Evolutionary conservation across 2,888 invertebrate species (phyloP).

Genomic region (Ophion ventricosus): DNA sequence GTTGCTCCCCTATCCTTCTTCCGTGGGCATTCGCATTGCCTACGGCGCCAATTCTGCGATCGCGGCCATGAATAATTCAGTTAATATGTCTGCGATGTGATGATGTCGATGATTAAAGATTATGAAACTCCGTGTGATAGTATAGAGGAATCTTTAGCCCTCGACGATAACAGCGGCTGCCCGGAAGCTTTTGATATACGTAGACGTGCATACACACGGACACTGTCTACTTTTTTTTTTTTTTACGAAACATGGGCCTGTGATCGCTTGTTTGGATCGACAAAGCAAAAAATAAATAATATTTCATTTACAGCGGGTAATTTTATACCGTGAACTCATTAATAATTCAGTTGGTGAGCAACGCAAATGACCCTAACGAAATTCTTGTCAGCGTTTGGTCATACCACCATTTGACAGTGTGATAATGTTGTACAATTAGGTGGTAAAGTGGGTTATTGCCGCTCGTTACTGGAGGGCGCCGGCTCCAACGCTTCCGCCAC

Average conservation of each 20-base stretch:
- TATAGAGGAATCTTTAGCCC: constrained; percentile 43
- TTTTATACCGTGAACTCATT: constrained; percentile 48
- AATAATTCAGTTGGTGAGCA: constrained; percentile 49
- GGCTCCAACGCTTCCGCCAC: neutral
- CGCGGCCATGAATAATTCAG: constrained; percentile 62
- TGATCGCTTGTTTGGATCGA: constrained; percentile 24
- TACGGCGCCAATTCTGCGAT: constrained; percentile 46
- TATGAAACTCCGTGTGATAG: constrained; percentile 32
- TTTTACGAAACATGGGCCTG: neutral
- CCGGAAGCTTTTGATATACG: neutral
- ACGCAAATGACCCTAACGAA: constrained; percentile 19
- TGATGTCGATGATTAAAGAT: constrained; percentile 57
- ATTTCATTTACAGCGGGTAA: constrained; percentile 3
- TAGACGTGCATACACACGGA: neutral
- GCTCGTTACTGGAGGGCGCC: too few species aligned
- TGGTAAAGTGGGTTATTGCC: too few species aligned
- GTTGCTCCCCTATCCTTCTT: constrained; percentile 13
- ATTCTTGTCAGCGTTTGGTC: constrained; percentile 19
- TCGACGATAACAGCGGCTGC: constrained; percentile 25
- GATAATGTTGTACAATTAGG: neutral
- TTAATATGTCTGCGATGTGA: constrained; percentile 57
- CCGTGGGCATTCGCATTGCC: constrained; percentile 25
- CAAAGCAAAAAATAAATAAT: neutral
- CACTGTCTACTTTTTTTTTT: neutral
- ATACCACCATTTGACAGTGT: neutral